Conservation (phyloP, 2,888 invertebrate genomes). For the Andrena dorsata region DNA sequence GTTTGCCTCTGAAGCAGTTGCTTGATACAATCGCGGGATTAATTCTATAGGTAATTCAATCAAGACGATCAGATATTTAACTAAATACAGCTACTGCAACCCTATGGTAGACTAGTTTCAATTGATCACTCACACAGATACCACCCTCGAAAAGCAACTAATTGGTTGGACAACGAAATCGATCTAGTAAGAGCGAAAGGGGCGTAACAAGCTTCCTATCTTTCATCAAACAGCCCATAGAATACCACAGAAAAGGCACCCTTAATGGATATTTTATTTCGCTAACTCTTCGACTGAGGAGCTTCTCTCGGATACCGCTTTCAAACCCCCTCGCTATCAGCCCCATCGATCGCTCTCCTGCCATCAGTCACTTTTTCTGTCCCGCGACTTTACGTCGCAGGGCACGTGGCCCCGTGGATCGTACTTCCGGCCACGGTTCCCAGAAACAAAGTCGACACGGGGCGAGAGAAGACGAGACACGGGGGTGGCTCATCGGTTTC, state of each 20-base stretch:
- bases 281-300: conserved; percentile 50
- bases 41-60: not conserved
- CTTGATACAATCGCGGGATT: conserved; percentile 7
- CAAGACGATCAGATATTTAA: not conserved
- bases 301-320: conserved; percentile 39
- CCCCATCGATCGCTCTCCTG: conserved; percentile 43
- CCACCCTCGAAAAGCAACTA: not conserved
- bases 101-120: not conserved
- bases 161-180: conserved; percentile 8
- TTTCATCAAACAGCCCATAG: conserved; percentile 31
- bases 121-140: conserved; percentile 6
- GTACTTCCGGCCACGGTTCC: conserved; percentile 69
- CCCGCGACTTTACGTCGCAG: conserved; percentile 50
- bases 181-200: not conserved
- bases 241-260: conserved; percentile 20
- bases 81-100: no score
- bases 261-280: conserved; percentile 71
- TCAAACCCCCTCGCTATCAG: conserved; percentile 32
- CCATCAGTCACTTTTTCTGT: conserved; percentile 54
- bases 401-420: conserved; percentile 70
- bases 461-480: conserved; percentile 7
- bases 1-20: not conserved
- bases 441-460: conserved; percentile 59
- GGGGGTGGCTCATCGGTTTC: conserved; percentile 64
- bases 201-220: conserved; percentile 22